Percentiles rank a stretch among this genome's conserved stretches.
phyloP scores from a whole-genome alignment of 2,113 vertebrate genomes.

The Onychostruthus taczanowskii region DNA sequence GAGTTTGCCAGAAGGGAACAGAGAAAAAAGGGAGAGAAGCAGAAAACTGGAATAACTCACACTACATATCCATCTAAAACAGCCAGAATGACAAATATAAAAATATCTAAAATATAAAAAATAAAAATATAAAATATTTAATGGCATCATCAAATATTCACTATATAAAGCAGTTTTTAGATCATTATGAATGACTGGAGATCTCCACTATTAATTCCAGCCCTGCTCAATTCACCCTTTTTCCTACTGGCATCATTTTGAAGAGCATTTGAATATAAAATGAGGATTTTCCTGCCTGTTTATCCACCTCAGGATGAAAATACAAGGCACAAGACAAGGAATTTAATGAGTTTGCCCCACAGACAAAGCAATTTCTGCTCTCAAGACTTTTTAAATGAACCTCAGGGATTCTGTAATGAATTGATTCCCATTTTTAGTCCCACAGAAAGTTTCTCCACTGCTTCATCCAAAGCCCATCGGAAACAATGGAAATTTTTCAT shows the following conservation, averaged over 20 bases:
- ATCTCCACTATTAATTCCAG: background rate
- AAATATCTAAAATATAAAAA: background rate
- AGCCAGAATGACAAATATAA: background rate
- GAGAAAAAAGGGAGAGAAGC: background rate
- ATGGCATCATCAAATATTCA: background rate
- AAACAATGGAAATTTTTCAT: conserved; percentile 9
- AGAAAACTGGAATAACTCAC: background rate
- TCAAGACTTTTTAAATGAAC: background rate
- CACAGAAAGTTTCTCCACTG: background rate
- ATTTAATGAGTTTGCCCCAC: background rate
- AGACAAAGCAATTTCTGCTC: background rate
- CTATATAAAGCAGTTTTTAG: background rate
- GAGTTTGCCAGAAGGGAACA: background rate
- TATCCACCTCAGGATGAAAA: background rate
- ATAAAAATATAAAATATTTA: background rate
- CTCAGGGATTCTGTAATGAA: background rate
- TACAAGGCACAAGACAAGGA: background rate
- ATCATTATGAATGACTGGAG: background rate
- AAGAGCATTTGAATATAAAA: background rate
- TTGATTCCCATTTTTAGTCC: conserved; percentile 6
- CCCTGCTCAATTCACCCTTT: background rate
- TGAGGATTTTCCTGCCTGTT: background rate
- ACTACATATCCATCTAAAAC: background rate
- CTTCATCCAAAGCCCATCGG: background rate
- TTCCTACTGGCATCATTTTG: background rate